Evolutionary conservation across 2,888 invertebrate species (phyloP).

Genomic region (Rhagium mordax): DNA sequence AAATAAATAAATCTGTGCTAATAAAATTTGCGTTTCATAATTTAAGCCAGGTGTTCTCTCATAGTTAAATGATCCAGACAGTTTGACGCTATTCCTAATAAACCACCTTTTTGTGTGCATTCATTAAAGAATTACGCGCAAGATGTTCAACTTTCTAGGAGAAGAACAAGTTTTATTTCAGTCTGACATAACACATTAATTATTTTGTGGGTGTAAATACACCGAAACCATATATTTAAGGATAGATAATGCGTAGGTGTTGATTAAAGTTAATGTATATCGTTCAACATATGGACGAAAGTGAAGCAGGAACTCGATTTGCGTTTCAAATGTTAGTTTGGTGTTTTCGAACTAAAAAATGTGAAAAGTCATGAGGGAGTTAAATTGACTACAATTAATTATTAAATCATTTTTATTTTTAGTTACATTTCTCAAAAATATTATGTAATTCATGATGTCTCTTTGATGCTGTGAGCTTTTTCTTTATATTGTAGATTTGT

Average conservation of each 20-base stretch:
- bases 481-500: too few relatives aligned
- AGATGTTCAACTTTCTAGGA: background rate
- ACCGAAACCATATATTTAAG: background rate
- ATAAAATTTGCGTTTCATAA: background rate
- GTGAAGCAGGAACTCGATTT: background rate
- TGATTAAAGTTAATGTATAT: background rate
- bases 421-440: too few relatives aligned
- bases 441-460: too few relatives aligned
- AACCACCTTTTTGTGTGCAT: background rate
- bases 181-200: background rate
- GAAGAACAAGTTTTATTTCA: background rate
- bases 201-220: background rate
- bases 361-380: too few relatives aligned
- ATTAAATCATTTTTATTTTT: too few relatives aligned
- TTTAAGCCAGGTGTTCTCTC: background rate
- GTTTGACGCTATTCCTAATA: background rate
- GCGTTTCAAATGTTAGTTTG: too few relatives aligned
- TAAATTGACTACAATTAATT: too few relatives aligned
- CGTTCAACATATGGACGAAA: background rate
- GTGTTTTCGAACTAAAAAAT: background rate
- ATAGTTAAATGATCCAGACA: background rate
- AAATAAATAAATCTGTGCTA: too few relatives aligned
- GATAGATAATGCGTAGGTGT: background rate
- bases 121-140: background rate
- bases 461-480: too few relatives aligned